Base-by-base conservation (phyloP, 2,888 invertebrate genomes). In the Conus canariensis region DNA sequence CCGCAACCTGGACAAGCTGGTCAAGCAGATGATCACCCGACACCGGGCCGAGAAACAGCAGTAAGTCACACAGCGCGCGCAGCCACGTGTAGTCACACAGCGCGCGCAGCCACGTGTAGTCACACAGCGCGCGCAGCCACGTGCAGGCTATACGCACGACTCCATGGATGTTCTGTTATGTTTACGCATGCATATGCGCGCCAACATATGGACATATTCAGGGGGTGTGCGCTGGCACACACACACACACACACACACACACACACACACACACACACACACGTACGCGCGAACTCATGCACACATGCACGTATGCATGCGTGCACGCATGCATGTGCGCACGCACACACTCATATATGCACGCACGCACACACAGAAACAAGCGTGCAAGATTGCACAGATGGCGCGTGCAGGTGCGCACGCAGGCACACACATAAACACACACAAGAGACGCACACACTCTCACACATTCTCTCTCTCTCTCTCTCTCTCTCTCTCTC, bases 1-100 rank as follows among this genome's bases (percentile, higher is more conserved):
- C 95, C 98, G 98, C 96, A 98, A 98, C 95, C 97, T 99, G 93
- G 99, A 99, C 97, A 99, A 99, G 97, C 97, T 99, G 95, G 98
- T 98, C 92, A 98, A 98, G 96, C 98, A 98, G 92, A 97, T 98
- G 94, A 97, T 98, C 95, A 97, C 98, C 92, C 97, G 98, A 93
- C 98, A 98, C 96, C 98, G 98, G 96, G 98, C 98, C 95, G 98
- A 98, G 95, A 98, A 98, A 96, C 98, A 98, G 96, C 98, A 98
- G 98, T 98, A 97, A 96, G 97, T 97, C 45, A 3, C 45, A 45
- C 45, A 45, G 45, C 4, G 4, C 45, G 45, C 45, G 45, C 45
- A 45, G 45, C 45, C 45, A 45, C 45, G 3, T 45, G 45, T 3
- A 45, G 45, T 64, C 14, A 12, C n/a, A n/a, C n/a, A n/a, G n/a